These are phyloP conservation scores for Pyrocephalus nanus DNA, from an alignment of 2,797 vertebrate species.

Conservation along the genomic window DNA sequence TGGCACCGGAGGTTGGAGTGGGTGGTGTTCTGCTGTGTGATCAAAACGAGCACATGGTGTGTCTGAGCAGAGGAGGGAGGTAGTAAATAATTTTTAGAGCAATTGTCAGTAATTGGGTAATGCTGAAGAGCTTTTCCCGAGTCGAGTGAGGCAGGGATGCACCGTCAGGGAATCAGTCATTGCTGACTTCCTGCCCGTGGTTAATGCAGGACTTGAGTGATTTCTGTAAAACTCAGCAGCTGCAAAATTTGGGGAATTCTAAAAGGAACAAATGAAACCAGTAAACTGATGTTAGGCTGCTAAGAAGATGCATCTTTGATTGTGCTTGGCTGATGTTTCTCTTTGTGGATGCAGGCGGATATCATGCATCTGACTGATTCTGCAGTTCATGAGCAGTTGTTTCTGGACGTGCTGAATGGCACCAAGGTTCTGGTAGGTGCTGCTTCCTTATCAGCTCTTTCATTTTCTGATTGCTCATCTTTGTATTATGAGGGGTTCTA, in stretches of 20 bases:
- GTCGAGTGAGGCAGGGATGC: neutral
- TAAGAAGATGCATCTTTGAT: neutral
- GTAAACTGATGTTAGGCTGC: neutral
- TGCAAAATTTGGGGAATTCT: neutral
- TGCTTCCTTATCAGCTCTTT: neutral
- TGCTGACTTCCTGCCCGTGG: neutral
- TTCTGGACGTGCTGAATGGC: constrained; percentile 90
- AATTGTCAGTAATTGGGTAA: neutral
- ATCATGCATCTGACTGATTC: constrained; percentile 90
- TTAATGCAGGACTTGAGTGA: neutral
- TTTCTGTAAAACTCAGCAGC: neutral
- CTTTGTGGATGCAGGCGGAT: constrained; percentile 80
- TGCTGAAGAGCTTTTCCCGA: neutral
- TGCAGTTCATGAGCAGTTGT: constrained; percentile 84
- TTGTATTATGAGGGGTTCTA: neutral
- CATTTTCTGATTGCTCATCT: neutral
- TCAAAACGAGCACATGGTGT: neutral
- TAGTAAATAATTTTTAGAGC: neutral
- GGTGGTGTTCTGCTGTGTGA: neutral
- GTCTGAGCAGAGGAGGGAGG: neutral
- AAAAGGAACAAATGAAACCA: neutral
- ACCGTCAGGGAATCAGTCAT: neutral
- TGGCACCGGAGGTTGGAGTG: neutral
- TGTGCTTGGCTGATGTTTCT: neutral
- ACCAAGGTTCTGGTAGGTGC: constrained; percentile 89